These are phyloP conservation scores for Albula goreensis DNA, from an alignment of 2,113 vertebrate species.

Conservation along the genomic window DNA sequence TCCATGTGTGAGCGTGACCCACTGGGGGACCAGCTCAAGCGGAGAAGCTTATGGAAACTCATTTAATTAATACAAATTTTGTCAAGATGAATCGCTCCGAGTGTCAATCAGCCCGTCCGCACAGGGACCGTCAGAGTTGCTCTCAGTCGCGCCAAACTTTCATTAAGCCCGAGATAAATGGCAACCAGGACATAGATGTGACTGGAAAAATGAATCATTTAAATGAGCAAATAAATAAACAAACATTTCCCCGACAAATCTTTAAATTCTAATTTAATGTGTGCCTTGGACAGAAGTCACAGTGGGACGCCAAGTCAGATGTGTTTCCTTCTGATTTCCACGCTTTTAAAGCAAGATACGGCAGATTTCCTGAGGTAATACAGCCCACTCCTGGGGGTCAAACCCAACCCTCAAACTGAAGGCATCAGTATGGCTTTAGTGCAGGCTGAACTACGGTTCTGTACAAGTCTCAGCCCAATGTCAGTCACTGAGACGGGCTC, in stretches of 20 bases:
- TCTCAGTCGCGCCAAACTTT: background rate
- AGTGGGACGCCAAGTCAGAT: background rate
- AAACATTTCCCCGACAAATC: background rate
- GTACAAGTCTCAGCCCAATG: background rate
- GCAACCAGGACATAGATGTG: slow-evolving; percentile 5
- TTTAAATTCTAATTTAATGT: background rate
- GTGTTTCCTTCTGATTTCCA: background rate
- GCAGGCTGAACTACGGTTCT: background rate
- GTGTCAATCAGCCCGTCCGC: background rate
- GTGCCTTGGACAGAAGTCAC: background rate
- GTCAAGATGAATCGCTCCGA: slow-evolving; percentile 19
- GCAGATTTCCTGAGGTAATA: background rate
- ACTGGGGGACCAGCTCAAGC: background rate
- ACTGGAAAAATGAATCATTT: background rate
- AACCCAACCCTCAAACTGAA: background rate
- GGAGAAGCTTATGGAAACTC: slow-evolving; percentile 6
- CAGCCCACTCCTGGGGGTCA: background rate
- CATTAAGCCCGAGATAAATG: slow-evolving; percentile 29
- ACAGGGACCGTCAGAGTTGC: background rate
- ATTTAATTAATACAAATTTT: slow-evolving; percentile 35
- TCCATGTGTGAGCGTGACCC: background rate
- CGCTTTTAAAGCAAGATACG: background rate
- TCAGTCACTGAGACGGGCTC: background rate
- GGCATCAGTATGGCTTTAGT: background rate
- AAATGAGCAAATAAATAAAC: slow-evolving; percentile 24